These are phyloP conservation scores for Hyperopisus bebe DNA, from an alignment of 2,113 vertebrate species.

Conservation along the genomic window DNA sequence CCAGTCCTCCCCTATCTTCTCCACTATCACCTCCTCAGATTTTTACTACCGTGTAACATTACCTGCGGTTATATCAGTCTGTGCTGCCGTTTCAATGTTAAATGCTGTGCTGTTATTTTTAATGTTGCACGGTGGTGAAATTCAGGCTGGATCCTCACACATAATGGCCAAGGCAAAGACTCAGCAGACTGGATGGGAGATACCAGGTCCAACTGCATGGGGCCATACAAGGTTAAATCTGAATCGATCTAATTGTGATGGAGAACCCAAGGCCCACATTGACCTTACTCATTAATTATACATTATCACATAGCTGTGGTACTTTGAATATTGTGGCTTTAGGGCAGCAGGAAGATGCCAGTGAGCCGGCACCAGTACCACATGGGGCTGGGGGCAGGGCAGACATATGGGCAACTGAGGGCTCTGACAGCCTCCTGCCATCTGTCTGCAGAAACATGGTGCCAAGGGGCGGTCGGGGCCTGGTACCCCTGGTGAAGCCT, in stretches of 20 bases:
- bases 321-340: not conserved
- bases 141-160: not conserved
- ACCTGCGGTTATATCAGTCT: not conserved
- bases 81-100: not conserved
- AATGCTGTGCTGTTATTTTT: not conserved
- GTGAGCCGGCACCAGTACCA: not conserved
- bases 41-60: not conserved
- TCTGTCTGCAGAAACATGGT: constrained; percentile 45
- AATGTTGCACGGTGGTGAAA: not conserved
- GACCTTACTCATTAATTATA: not conserved
- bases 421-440: constrained; percentile 42
- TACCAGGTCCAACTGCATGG: not conserved
- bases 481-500: not conserved
- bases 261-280: not conserved
- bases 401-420: not conserved
- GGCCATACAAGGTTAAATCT: not conserved
- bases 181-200: not conserved
- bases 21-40: not conserved
- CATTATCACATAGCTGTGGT: not conserved
- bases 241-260: not conserved
- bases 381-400: not conserved
- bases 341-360: not conserved
- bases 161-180: not conserved
- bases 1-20: not conserved
- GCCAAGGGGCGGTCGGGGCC: constrained; percentile 39